A percentile compares a stretch with the other conserved stretches of the same genome.
These are phyloP conservation scores for Asarcornis scutulata DNA, from an alignment of 2,113 vertebrate genomes.

Conservation along the genomic window DNA sequence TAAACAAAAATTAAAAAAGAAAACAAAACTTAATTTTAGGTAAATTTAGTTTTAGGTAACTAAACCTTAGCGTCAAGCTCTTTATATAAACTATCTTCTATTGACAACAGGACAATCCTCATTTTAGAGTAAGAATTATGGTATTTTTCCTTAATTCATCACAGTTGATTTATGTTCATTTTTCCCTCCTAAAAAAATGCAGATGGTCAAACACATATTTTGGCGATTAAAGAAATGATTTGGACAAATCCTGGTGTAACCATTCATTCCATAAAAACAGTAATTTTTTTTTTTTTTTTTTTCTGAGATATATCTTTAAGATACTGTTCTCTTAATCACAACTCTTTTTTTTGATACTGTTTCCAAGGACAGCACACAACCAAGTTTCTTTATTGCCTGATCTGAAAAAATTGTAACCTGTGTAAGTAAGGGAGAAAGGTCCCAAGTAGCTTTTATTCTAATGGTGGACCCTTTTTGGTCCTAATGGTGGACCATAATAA, in stretches of 20 bases:
- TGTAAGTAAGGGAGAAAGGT: background rate
- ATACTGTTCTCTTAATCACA: background rate
- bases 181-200: background rate
- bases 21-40: background rate
- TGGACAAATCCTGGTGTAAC: background rate
- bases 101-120: background rate
- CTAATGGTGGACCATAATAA: background rate
- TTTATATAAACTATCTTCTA: background rate
- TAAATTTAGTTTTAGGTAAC: background rate
- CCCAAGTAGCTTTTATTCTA: background rate
- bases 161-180: constrained; percentile 5
- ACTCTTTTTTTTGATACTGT: background rate
- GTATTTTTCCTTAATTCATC: background rate
- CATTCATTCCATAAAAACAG: background rate
- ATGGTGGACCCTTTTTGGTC: background rate
- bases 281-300: background rate
- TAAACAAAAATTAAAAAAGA: background rate
- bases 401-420: background rate
- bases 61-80: background rate
- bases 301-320: background rate
- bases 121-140: background rate
- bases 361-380: background rate
- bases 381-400: background rate
- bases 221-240: constrained; percentile 52
- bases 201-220: constrained; percentile 30